These are phyloP conservation scores for Cataglyphis altisquamis DNA, from an alignment of 2,888 invertebrate genomes.

Conservation along the genomic window DNA sequence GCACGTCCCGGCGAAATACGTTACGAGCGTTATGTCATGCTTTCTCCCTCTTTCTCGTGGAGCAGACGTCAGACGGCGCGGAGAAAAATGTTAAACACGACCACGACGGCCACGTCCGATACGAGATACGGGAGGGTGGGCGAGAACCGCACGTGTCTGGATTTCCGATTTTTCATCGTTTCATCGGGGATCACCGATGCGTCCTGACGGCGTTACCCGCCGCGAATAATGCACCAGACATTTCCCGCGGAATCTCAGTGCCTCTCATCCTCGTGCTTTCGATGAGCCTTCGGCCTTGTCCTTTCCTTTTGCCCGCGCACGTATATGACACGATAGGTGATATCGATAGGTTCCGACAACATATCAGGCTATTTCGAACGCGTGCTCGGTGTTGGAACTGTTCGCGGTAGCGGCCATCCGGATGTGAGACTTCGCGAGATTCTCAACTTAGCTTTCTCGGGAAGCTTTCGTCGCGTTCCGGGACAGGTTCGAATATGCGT, in stretches of 20 bases:
- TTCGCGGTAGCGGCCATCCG: not conserved
- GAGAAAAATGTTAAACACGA: constrained; percentile 43
- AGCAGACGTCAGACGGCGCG: constrained; percentile 4
- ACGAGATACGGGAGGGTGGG: constrained; percentile 34
- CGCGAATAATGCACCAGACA: constrained; percentile 69
- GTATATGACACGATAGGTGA: constrained; percentile 11
- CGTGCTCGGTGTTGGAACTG: not conserved
- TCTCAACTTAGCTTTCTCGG: constrained; percentile 40
- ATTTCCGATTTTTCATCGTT: constrained; percentile 66
- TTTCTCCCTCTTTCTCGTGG: not conserved
- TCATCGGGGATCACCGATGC: constrained; percentile 59
- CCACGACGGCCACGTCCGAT: constrained; percentile 28
- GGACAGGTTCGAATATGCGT: constrained; percentile 16
- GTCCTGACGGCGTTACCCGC: constrained; percentile 53
- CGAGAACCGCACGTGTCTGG: constrained; percentile 57
- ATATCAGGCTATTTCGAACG: constrained; percentile 12
- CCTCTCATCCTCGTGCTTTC: constrained; percentile 38
- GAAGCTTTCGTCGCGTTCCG: constrained; percentile 21
- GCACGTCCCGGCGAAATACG: constrained; percentile 2
- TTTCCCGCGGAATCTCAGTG: constrained; percentile 35
- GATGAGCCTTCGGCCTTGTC: not conserved
- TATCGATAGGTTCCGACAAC: constrained; percentile 45
- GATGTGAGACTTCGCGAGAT: constrained; percentile 5
- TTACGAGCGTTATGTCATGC: constrained; percentile 12
- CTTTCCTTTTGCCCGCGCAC: not conserved